Percentiles rank a stretch among this genome's conserved stretches.
Evolutionary conservation across 2,113 vertebrate genomes (phyloP).

Genomic region (Scopus umbretta): DNA sequence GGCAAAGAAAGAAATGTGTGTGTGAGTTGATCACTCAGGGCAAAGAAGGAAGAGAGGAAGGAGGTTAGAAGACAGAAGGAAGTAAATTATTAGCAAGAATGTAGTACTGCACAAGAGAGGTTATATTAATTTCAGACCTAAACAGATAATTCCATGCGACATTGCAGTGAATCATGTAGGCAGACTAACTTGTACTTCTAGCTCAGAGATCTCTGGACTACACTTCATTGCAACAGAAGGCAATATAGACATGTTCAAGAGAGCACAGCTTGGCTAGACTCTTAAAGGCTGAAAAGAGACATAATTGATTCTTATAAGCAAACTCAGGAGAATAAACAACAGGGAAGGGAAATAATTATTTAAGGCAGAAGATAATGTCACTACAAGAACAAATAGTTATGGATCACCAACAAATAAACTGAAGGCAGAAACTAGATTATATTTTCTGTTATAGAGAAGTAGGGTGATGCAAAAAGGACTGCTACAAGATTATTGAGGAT

Average conservation of each 20-base stretch:
- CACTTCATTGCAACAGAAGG: neutral
- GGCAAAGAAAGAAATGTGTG: neutral
- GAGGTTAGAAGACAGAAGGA: neutral
- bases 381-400: neutral
- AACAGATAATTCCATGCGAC: neutral
- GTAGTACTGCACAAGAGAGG: neutral
- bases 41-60: neutral
- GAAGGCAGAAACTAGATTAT: neutral
- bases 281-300: neutral
- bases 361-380: neutral
- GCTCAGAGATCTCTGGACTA: neutral
- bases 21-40: neutral
- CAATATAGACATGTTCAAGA: neutral
- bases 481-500: neutral
- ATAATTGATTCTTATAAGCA: constrained; percentile 6
- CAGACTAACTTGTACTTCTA: neutral
- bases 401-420: neutral
- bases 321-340: neutral
- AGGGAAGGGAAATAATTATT: neutral
- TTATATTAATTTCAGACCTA: constrained; percentile 19
- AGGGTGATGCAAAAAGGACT: neutral
- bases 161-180: neutral
- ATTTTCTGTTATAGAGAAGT: neutral
- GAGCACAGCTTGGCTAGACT: neutral
- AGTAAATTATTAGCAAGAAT: neutral